Percentiles rank a stretch among this genome's conserved stretches.
phyloP scores from a whole-genome alignment of 2,113 vertebrate genomes.

The Chionis minor region DNA sequence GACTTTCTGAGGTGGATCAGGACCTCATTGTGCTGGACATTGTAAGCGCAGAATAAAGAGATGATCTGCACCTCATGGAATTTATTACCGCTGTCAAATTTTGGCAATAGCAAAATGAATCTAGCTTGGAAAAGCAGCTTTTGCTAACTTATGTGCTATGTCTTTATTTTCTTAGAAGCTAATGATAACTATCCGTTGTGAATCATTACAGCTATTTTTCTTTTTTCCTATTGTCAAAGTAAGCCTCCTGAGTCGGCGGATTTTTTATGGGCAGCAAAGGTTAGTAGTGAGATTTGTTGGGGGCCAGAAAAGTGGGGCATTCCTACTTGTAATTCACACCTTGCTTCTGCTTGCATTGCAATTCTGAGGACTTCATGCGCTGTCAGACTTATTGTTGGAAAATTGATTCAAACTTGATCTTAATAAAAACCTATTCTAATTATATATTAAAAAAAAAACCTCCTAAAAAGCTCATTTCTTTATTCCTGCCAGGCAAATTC shows the following conservation, averaged over 20 bases:
- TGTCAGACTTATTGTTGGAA: slow-evolving; percentile 50
- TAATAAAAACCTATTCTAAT: slow-evolving; percentile 56
- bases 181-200: slow-evolving; percentile 30
- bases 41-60: neutral
- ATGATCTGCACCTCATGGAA: neutral
- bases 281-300: neutral
- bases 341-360: slow-evolving; percentile 46
- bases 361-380: slow-evolving; percentile 32
- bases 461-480: slow-evolving; percentile 12
- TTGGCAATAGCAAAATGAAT: neutral
- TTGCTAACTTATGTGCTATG: neutral
- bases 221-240: neutral
- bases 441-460: neutral
- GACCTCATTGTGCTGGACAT: neutral
- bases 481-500: slow-evolving; percentile 27
- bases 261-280: neutral
- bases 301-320: neutral
- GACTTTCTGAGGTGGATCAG: neutral
- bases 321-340: slow-evolving; percentile 39
- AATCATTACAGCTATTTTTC: slow-evolving; percentile 29
- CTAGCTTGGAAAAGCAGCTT: slow-evolving; percentile 28
- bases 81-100: slow-evolving; percentile 9
- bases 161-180: slow-evolving; percentile 37
- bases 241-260: neutral
- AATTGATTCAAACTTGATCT: slow-evolving; percentile 23